These are phyloP conservation scores for Alloscopus bannaensis DNA, from an alignment of 2,888 invertebrate species.

Conservation along the genomic window DNA sequence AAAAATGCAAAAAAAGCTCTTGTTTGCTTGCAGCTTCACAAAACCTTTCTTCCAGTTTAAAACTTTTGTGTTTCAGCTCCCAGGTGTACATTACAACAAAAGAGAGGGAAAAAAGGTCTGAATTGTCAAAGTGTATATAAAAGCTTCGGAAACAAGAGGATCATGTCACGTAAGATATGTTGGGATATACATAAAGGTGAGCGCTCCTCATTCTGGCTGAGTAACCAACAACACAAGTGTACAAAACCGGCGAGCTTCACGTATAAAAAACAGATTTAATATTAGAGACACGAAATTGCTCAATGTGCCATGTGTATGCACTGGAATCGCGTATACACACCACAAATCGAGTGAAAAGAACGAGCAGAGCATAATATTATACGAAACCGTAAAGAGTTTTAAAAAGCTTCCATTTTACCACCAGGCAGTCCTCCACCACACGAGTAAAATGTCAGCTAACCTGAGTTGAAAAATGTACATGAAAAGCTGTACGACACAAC, in stretches of 20 bases:
- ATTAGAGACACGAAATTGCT: conserved; percentile 46
- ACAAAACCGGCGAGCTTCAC: conserved; percentile 48
- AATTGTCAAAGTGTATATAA: conserved; percentile 48
- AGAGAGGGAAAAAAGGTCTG: conserved; percentile 1
- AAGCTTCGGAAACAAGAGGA: conserved; percentile 34
- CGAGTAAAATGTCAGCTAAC: conserved; percentile 59
- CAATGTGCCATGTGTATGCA: conserved; percentile 55
- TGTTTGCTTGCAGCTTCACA: conserved; percentile 37
- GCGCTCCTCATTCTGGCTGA: conserved; percentile 54
- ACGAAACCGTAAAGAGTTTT: too few relatives aligned
- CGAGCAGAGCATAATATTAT: neutral
- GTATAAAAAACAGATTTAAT: conserved; percentile 46
- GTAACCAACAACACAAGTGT: conserved; percentile 41
- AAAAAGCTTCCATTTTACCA: conserved; percentile 61
- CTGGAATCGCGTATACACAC: conserved; percentile 55
- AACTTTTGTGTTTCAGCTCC: conserved; percentile 47
- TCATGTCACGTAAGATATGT: conserved; percentile 49
- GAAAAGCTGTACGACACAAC: conserved; percentile 46
- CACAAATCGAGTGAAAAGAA: conserved; percentile 53
- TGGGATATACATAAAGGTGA: conserved; percentile 25
- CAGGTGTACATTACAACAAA: conserved; percentile 61
- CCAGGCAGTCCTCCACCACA: conserved; percentile 57
- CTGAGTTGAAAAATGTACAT: conserved; percentile 42
- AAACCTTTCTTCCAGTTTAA: conserved; percentile 47
- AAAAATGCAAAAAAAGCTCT: conserved; percentile 46